Base-by-base conservation (phyloP, 2,113 vertebrate species). In the Prionailurus bengalensis region DNA sequence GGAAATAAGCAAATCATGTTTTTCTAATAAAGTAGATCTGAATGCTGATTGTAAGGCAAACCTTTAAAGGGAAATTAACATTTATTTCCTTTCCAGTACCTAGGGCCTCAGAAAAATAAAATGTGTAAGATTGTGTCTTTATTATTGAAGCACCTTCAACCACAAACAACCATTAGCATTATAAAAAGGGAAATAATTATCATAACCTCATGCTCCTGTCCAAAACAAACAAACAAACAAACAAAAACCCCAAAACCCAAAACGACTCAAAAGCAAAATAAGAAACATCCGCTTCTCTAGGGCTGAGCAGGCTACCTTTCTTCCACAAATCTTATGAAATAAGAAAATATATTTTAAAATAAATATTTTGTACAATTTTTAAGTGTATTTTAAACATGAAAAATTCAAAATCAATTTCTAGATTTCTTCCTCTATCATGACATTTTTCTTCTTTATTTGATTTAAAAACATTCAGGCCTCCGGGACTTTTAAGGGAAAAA, bases 381-480 rank as follows among this genome's bases (percentile, higher is more conserved):
- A 1, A 74, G 73, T 82, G 14, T 73, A 84, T 48, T 94, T 96
- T 63, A 45, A 83, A 87, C 36, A 55, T n/a, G 74, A 92, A 55
- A 96, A 73, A 93, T 66, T 91, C n/a, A 93, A 86, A 21, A 12
- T 79, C 63, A 73, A 48, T 45, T 82, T 73, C 53, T 51, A 25
- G 27, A 71, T 76, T 76, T 93, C 42, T 84, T 95, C 8, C 4
- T 94, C 23, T 94, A 63, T 31, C 15, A 65, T 73, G 23, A 97
- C 45, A 96, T 31, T 48, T 66, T 76, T 97, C 83, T 80, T n/a
- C 29, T 95, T 95, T 68, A 83, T 80, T 66, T 91, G 29, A 80
- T 92, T 95, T 88, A 16, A 82, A 92, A 96, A 33, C 68, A 81
- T 82, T 92, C 89, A 93, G 83, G 73, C 39, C 66, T 71, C 61